Percentiles rank a stretch among this genome's conserved stretches.
These are phyloP conservation scores for Chinchilla lanigera DNA, from an alignment of 2,113 vertebrate species.

Conservation along the genomic window DNA sequence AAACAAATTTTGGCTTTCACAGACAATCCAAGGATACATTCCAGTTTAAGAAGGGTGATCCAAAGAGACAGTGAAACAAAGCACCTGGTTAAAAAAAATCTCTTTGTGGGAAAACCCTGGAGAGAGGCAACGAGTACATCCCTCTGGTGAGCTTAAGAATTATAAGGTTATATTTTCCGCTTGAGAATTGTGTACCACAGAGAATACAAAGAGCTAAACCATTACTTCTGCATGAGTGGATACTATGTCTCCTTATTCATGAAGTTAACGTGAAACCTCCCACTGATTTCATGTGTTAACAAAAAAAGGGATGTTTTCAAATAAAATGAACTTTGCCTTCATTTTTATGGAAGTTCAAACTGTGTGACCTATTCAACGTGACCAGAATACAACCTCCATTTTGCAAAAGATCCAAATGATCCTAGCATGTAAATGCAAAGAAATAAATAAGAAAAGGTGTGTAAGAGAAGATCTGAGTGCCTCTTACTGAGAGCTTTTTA, in stretches of 20 bases:
- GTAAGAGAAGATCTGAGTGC: not conserved
- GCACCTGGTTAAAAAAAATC: not conserved
- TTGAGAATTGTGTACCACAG: not conserved
- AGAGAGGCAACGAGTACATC: not conserved
- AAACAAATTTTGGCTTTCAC: not conserved
- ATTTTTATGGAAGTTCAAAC: constrained; percentile 7
- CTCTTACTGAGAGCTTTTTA: not conserved
- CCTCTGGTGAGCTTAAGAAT: not conserved
- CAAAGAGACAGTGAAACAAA: not conserved
- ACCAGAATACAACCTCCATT: not conserved
- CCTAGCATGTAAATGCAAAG: not conserved
- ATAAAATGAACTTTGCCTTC: not conserved
- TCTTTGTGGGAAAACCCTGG: not conserved
- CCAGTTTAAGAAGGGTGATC: not conserved
- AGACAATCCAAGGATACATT: not conserved
- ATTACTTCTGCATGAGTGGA: not conserved
- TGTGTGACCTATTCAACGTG: not conserved
- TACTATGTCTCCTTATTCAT: not conserved
- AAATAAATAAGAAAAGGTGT: not conserved
- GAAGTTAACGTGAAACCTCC: not conserved
- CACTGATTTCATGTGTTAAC: not conserved
- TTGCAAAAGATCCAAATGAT: not conserved
- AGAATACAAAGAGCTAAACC: not conserved
- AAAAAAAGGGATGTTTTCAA: not conserved
- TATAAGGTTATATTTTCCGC: not conserved